These are phyloP conservation scores for Bombyx mandarina DNA, from an alignment of 1,140 invertebrate genomes.

Conservation along the genomic window DNA sequence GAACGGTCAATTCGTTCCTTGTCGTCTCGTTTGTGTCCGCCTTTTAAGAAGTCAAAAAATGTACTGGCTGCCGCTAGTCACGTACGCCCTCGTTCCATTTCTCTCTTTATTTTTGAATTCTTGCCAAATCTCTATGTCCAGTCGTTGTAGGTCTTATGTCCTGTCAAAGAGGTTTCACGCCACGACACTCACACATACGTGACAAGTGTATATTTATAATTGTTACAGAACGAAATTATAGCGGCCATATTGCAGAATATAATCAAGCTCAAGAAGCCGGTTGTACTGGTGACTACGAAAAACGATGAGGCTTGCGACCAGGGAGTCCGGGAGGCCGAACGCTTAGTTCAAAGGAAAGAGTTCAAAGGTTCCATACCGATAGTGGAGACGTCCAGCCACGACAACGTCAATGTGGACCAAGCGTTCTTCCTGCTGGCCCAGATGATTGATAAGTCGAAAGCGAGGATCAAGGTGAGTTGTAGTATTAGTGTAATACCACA, in stretches of 20 bases:
- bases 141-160: too few relatives aligned
- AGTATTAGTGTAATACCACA: too few relatives aligned
- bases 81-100: too few relatives aligned
- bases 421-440: constrained; percentile 94
- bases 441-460: constrained; percentile 84
- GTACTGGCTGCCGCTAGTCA: too few relatives aligned
- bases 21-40: too few relatives aligned
- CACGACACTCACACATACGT: too few relatives aligned
- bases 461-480: constrained; percentile 68
- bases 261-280: constrained; percentile 94
- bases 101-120: too few relatives aligned
- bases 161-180: too few relatives aligned
- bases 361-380: constrained; percentile 90
- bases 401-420: constrained; percentile 96
- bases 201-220: too few relatives aligned
- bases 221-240: constrained; percentile 77
- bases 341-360: constrained; percentile 90
- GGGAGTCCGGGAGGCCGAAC: constrained; percentile 91
- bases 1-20: too few relatives aligned
- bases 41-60: too few relatives aligned
- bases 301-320: constrained; percentile 93
- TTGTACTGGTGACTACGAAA: constrained; percentile 96
- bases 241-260: constrained; percentile 87
- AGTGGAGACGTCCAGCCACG: constrained; percentile 95
- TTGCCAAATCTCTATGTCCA: too few relatives aligned